Conservation (phyloP, 2,113 vertebrate genomes). For the Xiphophorus couchianus region DNA sequence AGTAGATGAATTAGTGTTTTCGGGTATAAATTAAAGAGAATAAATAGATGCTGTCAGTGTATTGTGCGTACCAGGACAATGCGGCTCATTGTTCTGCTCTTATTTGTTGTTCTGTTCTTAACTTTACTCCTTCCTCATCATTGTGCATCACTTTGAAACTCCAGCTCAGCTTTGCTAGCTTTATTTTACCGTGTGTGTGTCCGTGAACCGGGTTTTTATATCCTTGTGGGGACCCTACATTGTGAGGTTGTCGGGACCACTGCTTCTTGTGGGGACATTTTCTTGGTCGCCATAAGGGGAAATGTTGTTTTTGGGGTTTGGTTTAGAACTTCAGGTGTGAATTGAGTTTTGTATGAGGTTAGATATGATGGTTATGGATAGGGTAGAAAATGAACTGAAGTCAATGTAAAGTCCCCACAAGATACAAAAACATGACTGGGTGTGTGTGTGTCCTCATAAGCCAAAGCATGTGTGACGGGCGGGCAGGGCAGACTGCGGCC, state of each 20-base stretch:
- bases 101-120: conserved; percentile 33
- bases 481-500: conserved; percentile 55
- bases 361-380: no score
- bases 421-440: not conserved
- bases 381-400: no score
- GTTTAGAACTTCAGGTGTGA: no score
- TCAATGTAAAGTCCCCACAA: no score
- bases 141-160: conserved; percentile 46
- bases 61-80: not conserved
- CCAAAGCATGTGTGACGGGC: conserved; percentile 56
- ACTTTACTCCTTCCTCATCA: conserved; percentile 18
- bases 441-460: conserved; percentile 17
- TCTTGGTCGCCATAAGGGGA: no score
- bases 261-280: no score
- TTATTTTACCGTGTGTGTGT: conserved; percentile 24
- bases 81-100: conserved; percentile 31
- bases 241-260: no score
- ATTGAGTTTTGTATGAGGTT: no score
- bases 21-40: not conserved
- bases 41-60: not conserved
- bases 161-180: conserved; percentile 45
- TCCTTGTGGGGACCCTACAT: no score
- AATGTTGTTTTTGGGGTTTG: no score
- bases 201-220: no score
- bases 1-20: not conserved